Evolutionary conservation across 2,797 vertebrate species (phyloP).

Genomic region (Crenuchus spilurus): DNA sequence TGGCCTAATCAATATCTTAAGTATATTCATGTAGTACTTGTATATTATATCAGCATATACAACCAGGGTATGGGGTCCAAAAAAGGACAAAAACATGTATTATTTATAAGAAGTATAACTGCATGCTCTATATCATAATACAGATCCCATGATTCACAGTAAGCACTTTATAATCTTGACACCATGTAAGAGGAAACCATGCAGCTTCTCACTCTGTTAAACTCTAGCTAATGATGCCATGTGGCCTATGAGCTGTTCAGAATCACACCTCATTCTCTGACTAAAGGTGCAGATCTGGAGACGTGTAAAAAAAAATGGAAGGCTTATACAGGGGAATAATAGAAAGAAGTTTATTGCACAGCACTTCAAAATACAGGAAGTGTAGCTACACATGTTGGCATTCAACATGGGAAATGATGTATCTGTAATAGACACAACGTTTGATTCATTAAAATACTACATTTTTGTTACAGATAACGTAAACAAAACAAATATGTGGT

Average conservation of each 20-base stretch:
- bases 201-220: conserved; percentile 39
- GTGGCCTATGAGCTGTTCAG: conserved; percentile 39
- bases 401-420: too few species aligned
- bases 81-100: background rate
- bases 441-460: too few species aligned
- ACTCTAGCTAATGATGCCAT: conserved; percentile 49
- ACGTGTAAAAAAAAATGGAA: conserved; percentile 33
- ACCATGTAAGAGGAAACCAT: conserved; percentile 34
- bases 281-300: conserved; percentile 23
- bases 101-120: background rate
- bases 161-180: conserved; percentile 15
- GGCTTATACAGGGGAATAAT: conserved; percentile 7
- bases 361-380: conserved; percentile 17
- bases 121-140: background rate
- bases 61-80: background rate
- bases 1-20: too few species aligned
- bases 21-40: background rate
- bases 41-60: background rate
- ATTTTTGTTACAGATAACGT: too few species aligned
- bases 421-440: too few species aligned
- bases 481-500: too few species aligned
- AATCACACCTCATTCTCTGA: conserved; percentile 52
- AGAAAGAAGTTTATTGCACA: conserved; percentile 32
- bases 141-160: conserved; percentile 32
- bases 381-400: background rate